A percentile compares a stretch with the other conserved stretches of the same genome.
Evolutionary conservation across 2,797 vertebrate genomes (phyloP).

Genomic region (Paratrypauchen microcephalus): DNA sequence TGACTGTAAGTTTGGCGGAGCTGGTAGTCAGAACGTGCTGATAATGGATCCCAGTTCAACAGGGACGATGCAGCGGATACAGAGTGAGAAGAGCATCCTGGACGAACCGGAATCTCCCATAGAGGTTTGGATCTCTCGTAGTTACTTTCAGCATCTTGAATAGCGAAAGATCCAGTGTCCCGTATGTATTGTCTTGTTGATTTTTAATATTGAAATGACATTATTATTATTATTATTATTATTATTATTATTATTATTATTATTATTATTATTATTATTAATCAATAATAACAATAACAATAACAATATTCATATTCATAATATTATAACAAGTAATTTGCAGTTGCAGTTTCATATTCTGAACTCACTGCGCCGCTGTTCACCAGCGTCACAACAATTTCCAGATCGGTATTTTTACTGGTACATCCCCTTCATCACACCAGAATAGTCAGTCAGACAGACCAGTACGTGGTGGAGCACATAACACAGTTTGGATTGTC

Average conservation of each 20-base stretch:
- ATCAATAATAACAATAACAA: not conserved
- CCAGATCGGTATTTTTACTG: slow-evolving; percentile 9
- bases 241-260: too few relatives aligned
- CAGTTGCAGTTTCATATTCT: slow-evolving; percentile 32
- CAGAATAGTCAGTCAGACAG: not conserved
- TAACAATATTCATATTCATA: too few relatives aligned
- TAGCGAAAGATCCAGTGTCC: too few relatives aligned
- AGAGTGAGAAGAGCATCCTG: slow-evolving; percentile 51
- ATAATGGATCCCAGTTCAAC: slow-evolving; percentile 18
- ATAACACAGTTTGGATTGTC: not conserved
- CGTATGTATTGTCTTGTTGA: too few relatives aligned
- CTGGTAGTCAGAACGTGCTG: slow-evolving; percentile 24
- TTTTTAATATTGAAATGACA: too few relatives aligned
- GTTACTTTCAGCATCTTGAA: too few relatives aligned
- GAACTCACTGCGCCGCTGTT: slow-evolving; percentile 73
- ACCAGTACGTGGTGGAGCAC: not conserved
- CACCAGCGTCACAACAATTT: slow-evolving; percentile 18
- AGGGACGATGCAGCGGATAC: slow-evolving; percentile 29
- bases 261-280: too few relatives aligned
- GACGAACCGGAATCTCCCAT: slow-evolving; percentile 57
- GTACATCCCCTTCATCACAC: slow-evolving; percentile 12
- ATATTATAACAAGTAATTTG: too few relatives aligned
- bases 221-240: too few relatives aligned
- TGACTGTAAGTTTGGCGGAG: slow-evolving; percentile 32
- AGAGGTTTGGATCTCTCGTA: slow-evolving; percentile 37